A percentile compares a stretch with the other conserved stretches of the same genome.
Conservation (phyloP, 64 coral and sea anemone species). For the Actinia equina region DNA sequence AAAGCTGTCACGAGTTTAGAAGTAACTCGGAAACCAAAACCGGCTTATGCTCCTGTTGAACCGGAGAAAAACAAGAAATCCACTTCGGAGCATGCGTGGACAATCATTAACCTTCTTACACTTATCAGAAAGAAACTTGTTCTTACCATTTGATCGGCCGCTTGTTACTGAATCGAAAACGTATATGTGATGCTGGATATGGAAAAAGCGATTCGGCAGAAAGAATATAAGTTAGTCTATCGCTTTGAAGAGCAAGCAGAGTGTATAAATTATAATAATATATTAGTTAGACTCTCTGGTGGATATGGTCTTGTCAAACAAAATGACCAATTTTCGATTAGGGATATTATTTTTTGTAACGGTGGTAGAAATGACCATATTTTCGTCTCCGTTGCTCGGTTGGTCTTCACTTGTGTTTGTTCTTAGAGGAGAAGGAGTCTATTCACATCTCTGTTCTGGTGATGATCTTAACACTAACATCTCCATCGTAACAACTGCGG, state of each 20-base stretch:
- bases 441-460: conserved; percentile 5
- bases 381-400: not conserved
- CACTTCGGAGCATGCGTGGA: not conserved
- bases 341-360: conserved; percentile 9
- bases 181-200: not conserved
- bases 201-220: not conserved
- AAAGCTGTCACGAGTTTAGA: not conserved
- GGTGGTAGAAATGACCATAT: conserved; percentile 8
- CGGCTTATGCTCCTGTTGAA: not conserved
- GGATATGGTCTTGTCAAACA: not conserved
- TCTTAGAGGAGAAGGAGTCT: conserved; percentile 1
- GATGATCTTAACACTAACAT: not conserved
- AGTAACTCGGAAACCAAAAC: not conserved
- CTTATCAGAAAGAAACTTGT: not conserved
- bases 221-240: not conserved
- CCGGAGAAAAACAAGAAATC: not conserved
- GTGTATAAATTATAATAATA: not conserved
- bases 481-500: not conserved
- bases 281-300: not conserved
- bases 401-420: conserved; percentile 8
- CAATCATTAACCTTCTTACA: not conserved
- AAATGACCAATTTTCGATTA: conserved; percentile 6
- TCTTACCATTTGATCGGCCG: not conserved
- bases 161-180: not conserved
- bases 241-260: not conserved